phyloP scores from a whole-genome alignment of 2,888 invertebrate species.

The Ormyrus labotus region DNA sequence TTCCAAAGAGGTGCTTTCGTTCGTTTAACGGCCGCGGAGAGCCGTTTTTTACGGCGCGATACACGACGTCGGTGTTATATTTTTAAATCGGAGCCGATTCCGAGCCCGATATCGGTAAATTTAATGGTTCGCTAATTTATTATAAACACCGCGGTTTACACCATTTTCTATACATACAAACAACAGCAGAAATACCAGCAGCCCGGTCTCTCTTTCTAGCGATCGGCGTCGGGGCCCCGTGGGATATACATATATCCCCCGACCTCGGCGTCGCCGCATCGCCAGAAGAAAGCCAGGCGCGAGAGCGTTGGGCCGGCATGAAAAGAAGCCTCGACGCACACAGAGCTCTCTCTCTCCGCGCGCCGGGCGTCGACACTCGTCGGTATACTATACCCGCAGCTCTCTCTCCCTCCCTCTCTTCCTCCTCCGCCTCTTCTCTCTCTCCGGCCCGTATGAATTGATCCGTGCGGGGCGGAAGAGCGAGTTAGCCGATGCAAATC shows the following conservation, averaged over 20 bases:
- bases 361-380: constrained; percentile 22
- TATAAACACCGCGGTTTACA: too few species aligned
- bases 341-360: too few species aligned
- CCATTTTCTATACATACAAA: too few species aligned
- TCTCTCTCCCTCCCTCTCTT: constrained; percentile 2
- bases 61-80: neutral
- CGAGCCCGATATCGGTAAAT: neutral
- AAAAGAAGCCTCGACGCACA: too few species aligned
- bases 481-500: constrained; percentile 52
- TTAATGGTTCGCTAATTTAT: neutral
- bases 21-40: too few species aligned
- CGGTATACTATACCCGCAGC: constrained; percentile 26
- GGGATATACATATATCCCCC: constrained; percentile 17
- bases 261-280: neutral
- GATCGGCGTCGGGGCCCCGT: constrained; percentile 13
- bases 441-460: constrained; percentile 33
- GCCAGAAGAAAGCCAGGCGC: constrained; percentile 19
- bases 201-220: too few species aligned
- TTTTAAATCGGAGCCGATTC: neutral
- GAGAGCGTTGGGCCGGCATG: neutral
- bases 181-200: neutral
- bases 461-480: constrained; percentile 50
- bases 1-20: neutral
- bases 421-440: neutral
- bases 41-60: too few species aligned